Evolutionary conservation across 30 jellyfish, hydroid and myxozoan genomes (phyloP), one percentile per base, ranked within the genome.

Genomic region (Sanderia malayensis): DNA sequence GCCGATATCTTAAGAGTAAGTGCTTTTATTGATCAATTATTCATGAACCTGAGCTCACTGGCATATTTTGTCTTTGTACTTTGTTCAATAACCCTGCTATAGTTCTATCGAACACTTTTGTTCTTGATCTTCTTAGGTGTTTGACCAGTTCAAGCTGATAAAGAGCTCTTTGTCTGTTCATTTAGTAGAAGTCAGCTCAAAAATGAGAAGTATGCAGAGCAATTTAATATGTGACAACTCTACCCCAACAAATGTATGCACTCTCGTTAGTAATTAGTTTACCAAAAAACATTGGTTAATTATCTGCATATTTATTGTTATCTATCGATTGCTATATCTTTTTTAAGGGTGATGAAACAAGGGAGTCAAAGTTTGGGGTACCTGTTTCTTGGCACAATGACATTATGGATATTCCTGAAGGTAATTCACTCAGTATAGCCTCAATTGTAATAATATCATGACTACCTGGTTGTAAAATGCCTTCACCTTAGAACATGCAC

Each of bases 1-100:
- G 85, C 97, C 1, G 97, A 89, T 55, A 83, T 89, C 17, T 68
- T 89, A 29, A 67, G 96, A 66, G 96, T 87, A 57, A 71, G 92
- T 27, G 10, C 19, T 17, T 2, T 32, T 19, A 3, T 49, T 49
- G 8, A 9, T 49, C 64, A 15, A 49, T 4, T 49, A 8, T 49
- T 19, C 10, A 6, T 41, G 55, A 15, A 15, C 8, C 8, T 15
- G 8, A 41, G 15, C 8, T 15, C 55, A 6, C 55, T 41, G 8
- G 55, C 15, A 41, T 6, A 6, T 55, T 55, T 55, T 21, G 6
- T 55, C 10, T 21, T 19, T 8, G 8, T 55, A 55, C 8, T 55
- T 18, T 6, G 30, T 9, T 55, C 9, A 18, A 24, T 18, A 21
- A 24, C 26, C 10, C 22, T 55, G 30, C 8, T 55, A 55, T 18